Conservation (phyloP, 2,113 vertebrate genomes). For the Vidua chalybeata region DNA sequence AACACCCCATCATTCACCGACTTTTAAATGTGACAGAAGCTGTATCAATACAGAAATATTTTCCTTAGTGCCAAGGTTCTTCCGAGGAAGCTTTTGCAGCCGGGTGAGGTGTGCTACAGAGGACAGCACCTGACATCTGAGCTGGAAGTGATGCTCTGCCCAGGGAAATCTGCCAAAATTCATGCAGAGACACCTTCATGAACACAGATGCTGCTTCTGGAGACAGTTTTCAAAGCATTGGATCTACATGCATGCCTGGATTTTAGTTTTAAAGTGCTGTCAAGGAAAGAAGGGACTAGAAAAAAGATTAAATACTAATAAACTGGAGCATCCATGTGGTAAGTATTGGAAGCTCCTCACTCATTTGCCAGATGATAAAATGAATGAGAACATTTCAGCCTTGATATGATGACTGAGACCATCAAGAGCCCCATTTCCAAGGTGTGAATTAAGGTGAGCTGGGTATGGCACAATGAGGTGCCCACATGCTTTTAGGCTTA, state of each 20-base stretch:
- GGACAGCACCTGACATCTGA: background rate
- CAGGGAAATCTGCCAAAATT: background rate
- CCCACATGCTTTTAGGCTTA: background rate
- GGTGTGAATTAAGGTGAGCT: background rate
- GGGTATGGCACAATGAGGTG: background rate
- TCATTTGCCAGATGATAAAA: background rate
- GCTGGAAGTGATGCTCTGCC: background rate
- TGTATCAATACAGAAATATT: accelerated
- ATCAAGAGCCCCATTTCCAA: background rate
- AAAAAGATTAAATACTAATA: background rate
- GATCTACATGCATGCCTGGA: background rate
- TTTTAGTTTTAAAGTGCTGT: background rate
- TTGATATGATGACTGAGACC: background rate
- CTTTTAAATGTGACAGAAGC: background rate
- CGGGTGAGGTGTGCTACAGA: background rate
- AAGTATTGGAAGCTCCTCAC: background rate
- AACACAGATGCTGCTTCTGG: background rate
- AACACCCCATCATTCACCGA: background rate
- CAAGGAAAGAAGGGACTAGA: background rate
- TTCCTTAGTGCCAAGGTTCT: background rate
- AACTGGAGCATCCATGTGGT: background rate
- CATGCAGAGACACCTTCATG: accelerated
- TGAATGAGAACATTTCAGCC: background rate
- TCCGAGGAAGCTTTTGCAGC: background rate
- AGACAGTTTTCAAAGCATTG: background rate